phyloP scores from a whole-genome alignment of 2,797 vertebrate genomes.

The Falco columbarius region DNA sequence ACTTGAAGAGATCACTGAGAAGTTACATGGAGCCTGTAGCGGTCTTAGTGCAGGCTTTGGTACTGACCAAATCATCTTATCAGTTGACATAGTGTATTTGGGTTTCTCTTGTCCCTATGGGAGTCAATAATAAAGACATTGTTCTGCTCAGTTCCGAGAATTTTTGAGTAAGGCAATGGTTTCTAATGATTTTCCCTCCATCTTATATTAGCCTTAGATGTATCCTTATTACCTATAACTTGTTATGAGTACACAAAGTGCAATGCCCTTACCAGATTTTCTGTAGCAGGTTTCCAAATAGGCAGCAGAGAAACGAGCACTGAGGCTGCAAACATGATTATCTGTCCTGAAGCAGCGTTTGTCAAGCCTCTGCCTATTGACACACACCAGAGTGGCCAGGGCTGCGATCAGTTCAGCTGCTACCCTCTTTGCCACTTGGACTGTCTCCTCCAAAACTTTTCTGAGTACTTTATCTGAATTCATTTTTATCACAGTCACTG shows the following conservation, averaged over 20 bases:
- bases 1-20: neutral
- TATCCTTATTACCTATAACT: neutral
- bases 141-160: neutral
- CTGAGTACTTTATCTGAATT: neutral
- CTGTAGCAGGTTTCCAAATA: neutral
- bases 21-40: neutral
- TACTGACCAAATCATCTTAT: neutral
- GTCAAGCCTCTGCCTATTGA: neutral
- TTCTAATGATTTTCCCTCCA: neutral
- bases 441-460: neutral
- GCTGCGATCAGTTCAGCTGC: neutral
- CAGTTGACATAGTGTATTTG: neutral
- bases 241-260: neutral
- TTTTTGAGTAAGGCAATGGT: neutral
- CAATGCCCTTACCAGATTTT: neutral
- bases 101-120: neutral
- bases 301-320: neutral
- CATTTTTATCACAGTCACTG: neutral
- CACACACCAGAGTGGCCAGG: neutral
- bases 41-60: neutral
- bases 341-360: neutral
- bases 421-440: neutral
- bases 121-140: neutral
- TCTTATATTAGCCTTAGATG: neutral
- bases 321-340: neutral